Evolutionary conservation across 2,888 invertebrate genomes (phyloP).

Genomic region (Cordilura impudica): DNA sequence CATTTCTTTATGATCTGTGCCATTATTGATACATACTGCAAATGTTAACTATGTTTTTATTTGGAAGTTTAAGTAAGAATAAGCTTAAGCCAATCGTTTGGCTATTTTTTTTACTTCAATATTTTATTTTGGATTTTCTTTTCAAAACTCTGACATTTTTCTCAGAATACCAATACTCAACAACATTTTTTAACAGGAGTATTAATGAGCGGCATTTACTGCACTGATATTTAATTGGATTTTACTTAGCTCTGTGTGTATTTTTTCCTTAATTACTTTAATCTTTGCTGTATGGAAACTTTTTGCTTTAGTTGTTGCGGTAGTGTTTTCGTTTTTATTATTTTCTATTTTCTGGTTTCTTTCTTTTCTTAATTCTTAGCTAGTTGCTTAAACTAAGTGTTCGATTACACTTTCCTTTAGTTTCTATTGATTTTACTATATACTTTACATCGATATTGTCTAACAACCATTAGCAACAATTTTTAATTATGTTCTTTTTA

Average conservation of each 20-base stretch:
- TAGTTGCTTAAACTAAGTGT: constrained; percentile 50
- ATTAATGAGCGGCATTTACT: not conserved
- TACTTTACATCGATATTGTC: not conserved
- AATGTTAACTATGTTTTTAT: not conserved
- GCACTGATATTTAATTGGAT: not conserved
- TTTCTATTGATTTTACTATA: not conserved
- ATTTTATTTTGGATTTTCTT: not conserved
- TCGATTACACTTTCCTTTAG: constrained; percentile 2
- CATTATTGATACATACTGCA: not conserved
- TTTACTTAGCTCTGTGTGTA: not conserved
- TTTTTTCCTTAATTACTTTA: constrained; percentile 36
- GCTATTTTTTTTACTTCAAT: not conserved
- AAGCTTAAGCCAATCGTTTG: not conserved
- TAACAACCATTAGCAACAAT: constrained; percentile 1
- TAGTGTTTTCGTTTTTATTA: not conserved
- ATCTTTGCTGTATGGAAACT: constrained; percentile 17
- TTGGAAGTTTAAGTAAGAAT: not conserved
- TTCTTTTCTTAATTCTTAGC: not conserved
- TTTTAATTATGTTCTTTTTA: constrained; percentile 38
- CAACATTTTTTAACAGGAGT: not conserved
- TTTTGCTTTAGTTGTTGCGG: not conserved
- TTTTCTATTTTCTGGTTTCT: not conserved
- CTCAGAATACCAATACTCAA: not conserved
- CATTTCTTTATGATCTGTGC: not conserved
- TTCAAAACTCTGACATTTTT: not conserved